Base-by-base conservation (phyloP, 2,113 vertebrate species). In the Brachionichthys hirsutus region DNA sequence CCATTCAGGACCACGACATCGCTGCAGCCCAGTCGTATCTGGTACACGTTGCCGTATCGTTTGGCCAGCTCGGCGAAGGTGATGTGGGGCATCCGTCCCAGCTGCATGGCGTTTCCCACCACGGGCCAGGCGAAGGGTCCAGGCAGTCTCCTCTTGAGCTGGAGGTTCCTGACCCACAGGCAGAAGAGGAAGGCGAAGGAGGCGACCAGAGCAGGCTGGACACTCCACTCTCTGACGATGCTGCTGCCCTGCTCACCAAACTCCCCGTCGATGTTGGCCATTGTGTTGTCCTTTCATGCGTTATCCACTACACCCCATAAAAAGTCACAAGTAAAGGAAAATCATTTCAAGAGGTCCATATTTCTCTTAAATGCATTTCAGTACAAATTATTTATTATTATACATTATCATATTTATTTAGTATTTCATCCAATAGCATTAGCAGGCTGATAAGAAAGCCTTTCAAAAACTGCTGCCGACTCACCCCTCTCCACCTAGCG, bases 71-170 rank as follows among this genome's bases (percentile, higher is more conserved):
- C 84, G 51, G 79, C 67, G 2, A 94, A 91, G 12, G 92, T 90
- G 76, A 91, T 78, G 81, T 94, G 93, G 18, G 93, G 93, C 88
- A 92, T 87, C 71, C 85, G 89, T 51, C 93, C 93, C 70, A 94
- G 87, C 74, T 93, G 92, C 92, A 93, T 91, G 52, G 67, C 91
- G n/a, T 94, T 94, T 53, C 93, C 93, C 66, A 93, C 86, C 74
- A 93, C 22, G 0, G 92, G 93, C 92, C 93, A 94, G 2, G 92
- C 84, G 2, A 92, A 92, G 16, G 92, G 90, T 24, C 92, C 92
- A 0, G 93, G 93, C 3, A 91, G 90, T 54, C 77, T 83, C 35
- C 75, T 89, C 59, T 85, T 92, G 19, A 71, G 80, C 16, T 79
- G 19, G 43, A 85, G 52, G 38, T 85, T 86, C 35, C 78, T 70